phyloP scores from a whole-genome alignment of 2,797 vertebrate species.

The Brachyrhaphis roseni region DNA sequence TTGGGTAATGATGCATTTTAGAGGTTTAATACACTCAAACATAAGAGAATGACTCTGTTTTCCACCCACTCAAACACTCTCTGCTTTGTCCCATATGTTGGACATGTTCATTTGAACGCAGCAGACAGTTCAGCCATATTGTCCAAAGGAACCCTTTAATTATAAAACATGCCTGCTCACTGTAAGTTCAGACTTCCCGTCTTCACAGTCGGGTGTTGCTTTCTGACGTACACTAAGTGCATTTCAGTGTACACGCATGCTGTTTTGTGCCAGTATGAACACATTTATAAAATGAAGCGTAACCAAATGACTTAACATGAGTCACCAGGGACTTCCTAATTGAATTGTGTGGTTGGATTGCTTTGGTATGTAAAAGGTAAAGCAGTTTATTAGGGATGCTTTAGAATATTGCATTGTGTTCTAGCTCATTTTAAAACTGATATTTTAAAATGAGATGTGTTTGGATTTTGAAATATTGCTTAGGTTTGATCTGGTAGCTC shows the following conservation, averaged over 20 bases:
- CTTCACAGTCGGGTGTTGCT: conserved; percentile 6
- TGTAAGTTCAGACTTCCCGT: not conserved
- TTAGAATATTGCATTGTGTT: conserved; percentile 5
- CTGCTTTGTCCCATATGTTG: not conserved
- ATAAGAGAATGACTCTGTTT: not conserved
- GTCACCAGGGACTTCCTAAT: conserved; percentile 38
- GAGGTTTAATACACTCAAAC: conserved; percentile 9
- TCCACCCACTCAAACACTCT: not conserved
- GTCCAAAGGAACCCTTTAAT: conserved; percentile 18
- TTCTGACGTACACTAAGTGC: conserved; percentile 22
- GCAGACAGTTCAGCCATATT: not conserved
- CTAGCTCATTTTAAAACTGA: not conserved
- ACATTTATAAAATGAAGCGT: conserved; percentile 21
- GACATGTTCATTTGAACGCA: not conserved
- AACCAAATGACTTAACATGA: conserved; percentile 14
- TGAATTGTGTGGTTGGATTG: conserved; percentile 33
- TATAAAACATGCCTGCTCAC: conserved; percentile 6
- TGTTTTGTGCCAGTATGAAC: conserved; percentile 23
- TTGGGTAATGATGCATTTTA: conserved; percentile 7
- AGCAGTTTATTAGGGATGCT: conserved; percentile 9
- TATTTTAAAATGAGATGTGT: not conserved
- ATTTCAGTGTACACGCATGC: conserved; percentile 35
- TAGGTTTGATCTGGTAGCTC: not conserved
- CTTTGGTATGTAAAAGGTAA: conserved; percentile 21
- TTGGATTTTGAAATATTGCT: not conserved